A percentile compares a stretch with the other conserved stretches of the same genome.
These are phyloP conservation scores for Macrophya alboannulata DNA, from an alignment of 2,888 invertebrate genomes.

Conservation along the genomic window DNA sequence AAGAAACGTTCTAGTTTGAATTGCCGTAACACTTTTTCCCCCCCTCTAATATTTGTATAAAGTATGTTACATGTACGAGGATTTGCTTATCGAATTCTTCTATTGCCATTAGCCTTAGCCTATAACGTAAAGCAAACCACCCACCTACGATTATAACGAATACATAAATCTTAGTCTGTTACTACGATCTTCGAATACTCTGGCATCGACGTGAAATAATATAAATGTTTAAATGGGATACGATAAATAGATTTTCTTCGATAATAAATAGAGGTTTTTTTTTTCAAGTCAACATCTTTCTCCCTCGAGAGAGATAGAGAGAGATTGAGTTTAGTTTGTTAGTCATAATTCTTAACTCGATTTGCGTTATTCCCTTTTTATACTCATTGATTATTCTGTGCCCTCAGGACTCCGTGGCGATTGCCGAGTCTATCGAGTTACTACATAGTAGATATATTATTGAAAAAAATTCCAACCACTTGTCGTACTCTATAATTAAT, in stretches of 20 bases:
- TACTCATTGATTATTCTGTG: constrained; percentile 12
- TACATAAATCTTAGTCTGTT: constrained; percentile 8
- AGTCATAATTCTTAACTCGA: neutral
- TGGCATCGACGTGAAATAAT: neutral
- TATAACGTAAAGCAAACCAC: neutral
- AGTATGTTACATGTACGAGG: neutral
- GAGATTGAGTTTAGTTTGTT: neutral
- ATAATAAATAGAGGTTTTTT: neutral
- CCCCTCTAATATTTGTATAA: neutral
- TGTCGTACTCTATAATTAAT: constrained; percentile 11
- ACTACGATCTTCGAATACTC: neutral
- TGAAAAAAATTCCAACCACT: neutral
- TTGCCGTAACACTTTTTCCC: neutral
- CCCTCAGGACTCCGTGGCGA: neutral
- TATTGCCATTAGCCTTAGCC: neutral
- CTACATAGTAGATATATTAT: neutral
- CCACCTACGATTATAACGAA: constrained; percentile 4
- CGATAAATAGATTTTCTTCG: neutral
- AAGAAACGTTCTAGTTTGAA: neutral
- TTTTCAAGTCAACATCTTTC: neutral
- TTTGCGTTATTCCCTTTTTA: neutral
- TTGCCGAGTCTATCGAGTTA: neutral
- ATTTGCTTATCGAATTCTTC: neutral
- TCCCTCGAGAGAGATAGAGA: neutral
- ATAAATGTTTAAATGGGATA: neutral